Base-by-base conservation (phyloP, 2,888 invertebrate species). In the Temnothorax unifasciatus region DNA sequence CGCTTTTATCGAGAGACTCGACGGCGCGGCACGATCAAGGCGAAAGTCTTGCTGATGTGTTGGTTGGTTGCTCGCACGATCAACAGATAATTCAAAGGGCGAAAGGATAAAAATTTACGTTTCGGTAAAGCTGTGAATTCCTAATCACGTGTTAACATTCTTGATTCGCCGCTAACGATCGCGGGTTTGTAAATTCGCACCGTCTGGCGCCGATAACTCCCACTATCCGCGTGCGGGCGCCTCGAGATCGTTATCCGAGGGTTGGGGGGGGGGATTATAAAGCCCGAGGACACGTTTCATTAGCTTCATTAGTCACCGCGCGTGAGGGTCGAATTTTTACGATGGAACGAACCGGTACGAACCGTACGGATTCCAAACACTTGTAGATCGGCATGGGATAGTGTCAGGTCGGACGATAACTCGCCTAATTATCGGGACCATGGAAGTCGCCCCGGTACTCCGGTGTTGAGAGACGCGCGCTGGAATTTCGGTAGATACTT, bases 351-450 rank as follows among this genome's bases (percentile, higher is more conserved):
- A 73, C 85, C 82, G 88, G 83, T 84, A 84, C 85, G 71, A 86
- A 85, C 84, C 77, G 66, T 89, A 91, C 86, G 84, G 91, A 91
- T 91, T 88, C 87, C 91, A 83, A 90, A 88, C 88, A 83, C 87
- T 91, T 88, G 91, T 92, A 92, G 92, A 92, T 92, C 86, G 83
- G 29, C 63, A 21, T 77, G 64, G 77, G 92, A 92, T 92, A 92
- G 85, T 85, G 85, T 73, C 87, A 61, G 83, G 83, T 68, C 79
- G 88, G 47, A 88, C 88, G 88, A 89, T 85, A 85, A 68, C 86
- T 74, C 88, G 85, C 68, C 87, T 89, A 90, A 90, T 90, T 90
- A 86, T 89, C 85, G 69, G 41, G 47, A 83, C 61, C 81, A 68
- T 85, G 71, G 82, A 74, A 57, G 66, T 82, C 77, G 44, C 52